These are phyloP conservation scores for Ligdia adustata DNA, from an alignment of 2,888 invertebrate species.

Conservation along the genomic window DNA sequence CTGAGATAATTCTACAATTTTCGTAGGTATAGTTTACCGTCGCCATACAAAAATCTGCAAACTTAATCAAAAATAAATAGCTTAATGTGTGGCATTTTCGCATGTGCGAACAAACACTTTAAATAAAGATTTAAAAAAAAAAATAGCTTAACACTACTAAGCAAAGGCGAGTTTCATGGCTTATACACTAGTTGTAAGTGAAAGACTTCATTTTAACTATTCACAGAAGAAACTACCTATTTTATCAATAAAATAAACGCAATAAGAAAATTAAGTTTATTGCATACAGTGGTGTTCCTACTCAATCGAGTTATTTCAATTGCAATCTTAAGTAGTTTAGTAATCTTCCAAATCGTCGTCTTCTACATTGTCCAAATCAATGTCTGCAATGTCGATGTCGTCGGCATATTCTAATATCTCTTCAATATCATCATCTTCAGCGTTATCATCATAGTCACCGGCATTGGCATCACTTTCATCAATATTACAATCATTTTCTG, in stretches of 20 bases:
- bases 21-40: too few relatives aligned
- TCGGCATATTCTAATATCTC: background rate
- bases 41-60: too few relatives aligned
- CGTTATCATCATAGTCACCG: background rate
- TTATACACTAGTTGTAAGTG: background rate
- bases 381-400: constrained; percentile 23
- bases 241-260: too few relatives aligned
- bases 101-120: too few relatives aligned
- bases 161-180: background rate
- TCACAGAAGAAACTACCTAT: too few relatives aligned
- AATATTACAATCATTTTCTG: background rate
- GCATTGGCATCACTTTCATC: background rate
- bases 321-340: background rate
- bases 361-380: constrained; percentile 35
- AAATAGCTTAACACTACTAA: too few relatives aligned
- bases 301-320: too few relatives aligned
- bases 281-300: too few relatives aligned
- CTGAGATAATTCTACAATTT: too few relatives aligned
- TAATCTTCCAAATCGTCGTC: constrained; percentile 66
- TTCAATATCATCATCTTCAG: constrained; percentile 1
- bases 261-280: too few relatives aligned
- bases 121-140: too few relatives aligned
- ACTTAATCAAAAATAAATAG: background rate
- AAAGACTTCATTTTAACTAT: background rate
- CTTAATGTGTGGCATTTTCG: too few relatives aligned